phyloP scores from a whole-genome alignment of 2,888 invertebrate genomes.

The Iphiclides podalirius region DNA sequence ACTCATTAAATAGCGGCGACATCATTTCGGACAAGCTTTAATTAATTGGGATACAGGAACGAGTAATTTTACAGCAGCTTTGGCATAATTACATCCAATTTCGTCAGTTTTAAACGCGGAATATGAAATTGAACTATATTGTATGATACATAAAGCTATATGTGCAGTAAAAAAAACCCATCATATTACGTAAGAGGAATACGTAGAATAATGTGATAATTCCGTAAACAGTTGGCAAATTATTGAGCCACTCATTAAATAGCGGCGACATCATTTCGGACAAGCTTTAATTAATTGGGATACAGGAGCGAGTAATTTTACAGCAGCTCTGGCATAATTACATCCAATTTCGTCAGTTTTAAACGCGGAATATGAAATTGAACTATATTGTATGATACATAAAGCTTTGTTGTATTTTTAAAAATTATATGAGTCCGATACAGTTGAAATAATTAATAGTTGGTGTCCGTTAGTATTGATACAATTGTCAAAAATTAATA shows the following conservation, averaged over 20 bases:
- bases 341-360: slow-evolving; percentile 10
- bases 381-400: too few relatives aligned
- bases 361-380: background rate
- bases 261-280: background rate
- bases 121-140: too few relatives aligned
- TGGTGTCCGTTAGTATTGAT: too few relatives aligned
- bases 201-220: too few relatives aligned
- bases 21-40: background rate
- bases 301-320: slow-evolving; percentile 19
- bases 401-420: too few relatives aligned
- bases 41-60: slow-evolving; percentile 21
- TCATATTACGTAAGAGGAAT: too few relatives aligned
- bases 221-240: too few relatives aligned
- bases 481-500: too few relatives aligned
- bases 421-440: too few relatives aligned
- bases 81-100: slow-evolving; percentile 18
- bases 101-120: slow-evolving; percentile 1
- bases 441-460: too few relatives aligned
- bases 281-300: slow-evolving; percentile 12
- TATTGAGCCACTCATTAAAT: background rate
- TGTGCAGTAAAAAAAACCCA: too few relatives aligned
- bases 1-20: slow-evolving; percentile 3
- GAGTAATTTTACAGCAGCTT: slow-evolving; percentile 8
- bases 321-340: slow-evolving; percentile 10
- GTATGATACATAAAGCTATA: too few relatives aligned